Base-by-base conservation (phyloP, 2,113 vertebrate species). In the Anolis sagrei region DNA sequence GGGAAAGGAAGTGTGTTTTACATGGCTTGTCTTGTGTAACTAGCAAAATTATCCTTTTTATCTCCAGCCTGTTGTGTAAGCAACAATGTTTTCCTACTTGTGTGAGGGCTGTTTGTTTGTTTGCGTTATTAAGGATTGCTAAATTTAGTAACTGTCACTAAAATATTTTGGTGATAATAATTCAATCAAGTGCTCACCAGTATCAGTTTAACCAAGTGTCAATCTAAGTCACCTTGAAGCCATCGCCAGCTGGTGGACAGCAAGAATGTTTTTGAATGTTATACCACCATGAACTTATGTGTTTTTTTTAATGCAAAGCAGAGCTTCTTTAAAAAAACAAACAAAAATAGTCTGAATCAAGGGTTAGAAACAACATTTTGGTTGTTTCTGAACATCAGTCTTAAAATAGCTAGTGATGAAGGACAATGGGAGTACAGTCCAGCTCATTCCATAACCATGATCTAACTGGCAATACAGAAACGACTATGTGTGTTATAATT, bases 91-190 rank as follows among this genome's bases (percentile, higher is more conserved):
- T 87, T 91, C 58, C 19, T 89, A 75, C 83, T 49, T 87, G 85
- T 90, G n/a, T 90, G 68, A 74, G 34, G 58, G 19, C 4, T 89
- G 90, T 81, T 87, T 91, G 92, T 76, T 90, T 81, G 62, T 34
- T 11, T 84, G 23, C 39, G 89, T 87, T 27, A 82, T 91, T 91
- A 90, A 1, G 2, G 92, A 86, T 86, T 87, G 70, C 61, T 91
- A 86, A 89, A 80, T 84, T 44, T 29, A 87, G 64, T 62, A 39
- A 83, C 83, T 91, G 68, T n/a, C 84, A 68, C 82, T 83, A 87
- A 84, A 18, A 78, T 80, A 78, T 87, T 73, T 73, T 83, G 78
- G 48, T 74, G 87, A 29, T 92, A 91, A 62, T 70, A 77, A 36
- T 89, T 88, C 77, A 70, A 73, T 82, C 70, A 10, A 91, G 84